phyloP scores from a whole-genome alignment of 92 coral and sea anemone species.

The Galaxea fascicularis region DNA sequence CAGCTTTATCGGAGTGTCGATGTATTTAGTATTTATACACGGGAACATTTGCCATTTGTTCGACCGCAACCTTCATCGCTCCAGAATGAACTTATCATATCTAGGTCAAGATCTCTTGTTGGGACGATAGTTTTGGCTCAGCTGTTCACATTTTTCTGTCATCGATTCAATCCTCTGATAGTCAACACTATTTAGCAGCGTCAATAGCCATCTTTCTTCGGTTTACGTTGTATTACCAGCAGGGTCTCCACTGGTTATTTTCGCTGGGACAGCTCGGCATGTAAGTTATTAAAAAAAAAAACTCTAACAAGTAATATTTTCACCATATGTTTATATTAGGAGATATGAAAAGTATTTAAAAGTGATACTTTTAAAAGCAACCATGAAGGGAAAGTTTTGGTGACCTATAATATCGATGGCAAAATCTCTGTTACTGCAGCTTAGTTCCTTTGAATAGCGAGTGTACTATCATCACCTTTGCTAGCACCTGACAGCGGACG shows the following conservation, averaged over 20 bases:
- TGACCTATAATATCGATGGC: not conserved
- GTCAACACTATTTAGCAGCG: constrained; percentile 1
- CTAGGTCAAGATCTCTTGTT: not conserved
- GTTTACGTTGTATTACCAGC: not conserved
- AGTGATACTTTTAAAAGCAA: not conserved
- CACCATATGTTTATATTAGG: not conserved
- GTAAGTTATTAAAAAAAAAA: not conserved
- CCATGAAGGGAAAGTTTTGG: not conserved
- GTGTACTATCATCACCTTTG: too few relatives aligned
- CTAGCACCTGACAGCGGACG: not conserved
- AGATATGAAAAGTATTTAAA: not conserved
- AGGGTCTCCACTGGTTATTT: not conserved
- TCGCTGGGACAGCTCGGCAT: not conserved
- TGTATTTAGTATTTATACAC: too few relatives aligned
- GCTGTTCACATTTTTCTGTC: not conserved
- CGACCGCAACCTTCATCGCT: not conserved
- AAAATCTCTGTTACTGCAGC: not conserved
- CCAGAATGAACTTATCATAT: not conserved
- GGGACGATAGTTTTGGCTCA: not conserved
- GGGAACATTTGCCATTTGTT: not conserved
- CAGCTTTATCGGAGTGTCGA: too few relatives aligned
- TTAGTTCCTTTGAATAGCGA: too few relatives aligned
- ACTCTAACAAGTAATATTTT: not conserved
- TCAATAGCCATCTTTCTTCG: constrained; percentile 13
- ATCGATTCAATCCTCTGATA: not conserved